Evolutionary conservation across 1,140 invertebrate species (phyloP), one percentile per base, ranked within the genome.

Genomic region (Temnothorax nylanderi): DNA sequence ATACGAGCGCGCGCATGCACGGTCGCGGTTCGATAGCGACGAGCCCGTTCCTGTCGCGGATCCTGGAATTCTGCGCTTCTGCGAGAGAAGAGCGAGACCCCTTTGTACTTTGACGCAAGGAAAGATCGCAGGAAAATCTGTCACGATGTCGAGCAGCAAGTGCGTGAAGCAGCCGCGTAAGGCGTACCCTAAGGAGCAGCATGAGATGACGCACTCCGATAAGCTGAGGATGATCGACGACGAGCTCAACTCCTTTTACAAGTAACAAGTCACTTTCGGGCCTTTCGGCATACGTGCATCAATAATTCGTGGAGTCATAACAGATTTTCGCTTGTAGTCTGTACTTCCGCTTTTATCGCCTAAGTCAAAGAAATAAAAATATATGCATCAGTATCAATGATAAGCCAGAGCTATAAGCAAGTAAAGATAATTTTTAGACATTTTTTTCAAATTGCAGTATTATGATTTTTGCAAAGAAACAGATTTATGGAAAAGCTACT

Each of bases 211-310:
- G 11, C 94, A 95, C 47, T 86, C 93, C 7, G 95, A 95, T 78
- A 95, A 96, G 87, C 85, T 96, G 26, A 94, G 94, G 76, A 91
- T 95, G 72, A 94, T 96, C 75, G 95, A 96, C 82, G 94, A 95
- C 60, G 96, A 96, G 58, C 91, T 96, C 16, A 95, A 95, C 89
- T 94, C 94, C 47, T 96, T 96, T 92, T 96, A 96, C 92, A 95
- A 95, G 94, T 96, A 93, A 93, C 26, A 16, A 49, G 16, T 10
- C 18, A 64, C 0, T 26, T 26, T 26, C 26, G 26, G 26, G 26
- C 26, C 26, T 72, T 51, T 21, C 41, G 7, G 16, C 21, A 82
- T 21, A 21, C 49, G 18, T 74, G 26, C 26, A 26, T 26, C 26
- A 26, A 11, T 21, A 1, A 34, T 72, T 77, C 41, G 11, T 51